Evolutionary conservation across 2,113 vertebrate species (phyloP), one percentile per base, ranked within the genome.

Genomic region (Desmodus rotundus): DNA sequence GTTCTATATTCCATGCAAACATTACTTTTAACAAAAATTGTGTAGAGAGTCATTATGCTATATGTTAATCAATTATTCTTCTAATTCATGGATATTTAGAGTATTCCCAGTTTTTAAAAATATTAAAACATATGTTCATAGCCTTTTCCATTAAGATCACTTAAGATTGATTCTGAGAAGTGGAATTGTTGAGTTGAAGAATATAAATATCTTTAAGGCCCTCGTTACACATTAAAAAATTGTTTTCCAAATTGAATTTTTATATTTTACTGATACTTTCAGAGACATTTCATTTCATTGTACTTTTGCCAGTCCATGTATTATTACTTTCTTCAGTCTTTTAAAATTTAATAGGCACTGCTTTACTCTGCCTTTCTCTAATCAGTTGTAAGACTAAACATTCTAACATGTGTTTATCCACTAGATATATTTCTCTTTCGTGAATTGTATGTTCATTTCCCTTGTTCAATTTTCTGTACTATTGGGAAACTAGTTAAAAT

Each of bases 401-500:
- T 94, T 83, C 83, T 73, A 89, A 74, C 24, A 22, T 54, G 16
- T 91, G 33, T 87, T 95, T 95, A 93, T 91, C 17, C 22, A 54
- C 31, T 50, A 31, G 67, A 19, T 93, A 14, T 43, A 43, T 56
- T 91, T 96, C 56, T 93, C 17, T 68, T 92, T 87, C 92, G 74
- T 95, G 77, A 68, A 94, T 68, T 94, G 22, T 93, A 16, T 86
- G 20, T 67, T 93, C 28, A 78, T 93, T 93, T 96, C 87, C 52
- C 36, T 72, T 96, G 76, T 94, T 94, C 43, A 50, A 89, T 93
- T 28, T 94, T 94, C 31, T 95, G 3, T 89, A 94, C 81, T 87
- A 3, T 47, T 89, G 68, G 74, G 78, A 92, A 63, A 63, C 26
- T 63, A 63, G 61, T 63, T 63, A 61, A 61, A 61, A 61, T 5